A percentile compares a stretch with the other conserved stretches of the same genome.
Evolutionary conservation across 53 echinoderm and acorn worm species (phyloP).

Genomic region (Astropecten irregularis): DNA sequence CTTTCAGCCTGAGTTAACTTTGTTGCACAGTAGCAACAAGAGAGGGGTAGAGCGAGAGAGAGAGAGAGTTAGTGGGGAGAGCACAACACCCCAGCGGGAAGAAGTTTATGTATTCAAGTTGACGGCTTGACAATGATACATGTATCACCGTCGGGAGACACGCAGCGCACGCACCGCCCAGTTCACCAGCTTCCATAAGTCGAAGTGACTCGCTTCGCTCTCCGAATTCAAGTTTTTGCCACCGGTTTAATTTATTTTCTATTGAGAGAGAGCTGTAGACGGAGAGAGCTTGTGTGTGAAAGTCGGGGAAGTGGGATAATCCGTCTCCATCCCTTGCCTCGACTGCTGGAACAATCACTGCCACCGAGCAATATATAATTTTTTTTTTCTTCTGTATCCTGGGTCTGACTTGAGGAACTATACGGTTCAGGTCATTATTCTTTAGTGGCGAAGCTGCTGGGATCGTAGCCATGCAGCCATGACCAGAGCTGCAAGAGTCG

Average conservation of each 20-base stretch:
- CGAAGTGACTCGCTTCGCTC: constrained; percentile 24
- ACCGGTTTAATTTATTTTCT: too few relatives aligned
- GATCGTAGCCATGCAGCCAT: not conserved
- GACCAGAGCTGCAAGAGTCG: not conserved
- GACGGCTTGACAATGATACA: constrained; percentile 52
- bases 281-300: too few relatives aligned
- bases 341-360: not conserved
- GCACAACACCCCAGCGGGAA: constrained; percentile 14
- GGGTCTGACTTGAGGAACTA: not conserved
- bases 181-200: constrained; percentile 10
- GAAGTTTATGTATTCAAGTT: constrained; percentile 45
- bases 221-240: not conserved
- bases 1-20: constrained; percentile 13
- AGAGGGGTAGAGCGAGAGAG: too few relatives aligned
- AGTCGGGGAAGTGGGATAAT: constrained; percentile 30
- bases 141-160: constrained; percentile 29
- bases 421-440: constrained; percentile 27
- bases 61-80: not conserved
- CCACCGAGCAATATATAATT: constrained; percentile 22
- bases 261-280: too few relatives aligned
- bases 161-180: constrained; percentile 52
- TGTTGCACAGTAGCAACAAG: constrained; percentile 51
- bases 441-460: not conserved
- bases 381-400: not conserved
- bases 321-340: not conserved